Conservation (phyloP, 2,888 invertebrate species). For the Gibbula magus region DNA sequence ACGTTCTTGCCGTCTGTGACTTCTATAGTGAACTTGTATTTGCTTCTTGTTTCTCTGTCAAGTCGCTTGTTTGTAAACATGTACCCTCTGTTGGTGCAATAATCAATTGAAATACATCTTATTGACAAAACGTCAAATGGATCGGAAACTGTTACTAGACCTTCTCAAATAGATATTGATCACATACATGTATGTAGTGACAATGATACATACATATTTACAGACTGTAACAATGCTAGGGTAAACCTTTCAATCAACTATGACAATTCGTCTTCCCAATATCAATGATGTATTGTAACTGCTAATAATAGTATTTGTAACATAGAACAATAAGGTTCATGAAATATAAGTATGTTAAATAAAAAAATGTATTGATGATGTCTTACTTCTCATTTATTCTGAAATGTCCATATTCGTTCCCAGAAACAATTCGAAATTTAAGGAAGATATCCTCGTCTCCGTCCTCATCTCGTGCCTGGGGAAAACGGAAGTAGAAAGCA, state of each 20-base stretch:
- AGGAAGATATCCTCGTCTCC: conserved; percentile 49
- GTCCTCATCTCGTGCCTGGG: conserved; percentile 43
- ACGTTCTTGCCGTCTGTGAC: conserved; percentile 43
- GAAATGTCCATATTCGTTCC: conserved; percentile 33
- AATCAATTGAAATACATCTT: not conserved
- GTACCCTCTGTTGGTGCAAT: conserved; percentile 31
- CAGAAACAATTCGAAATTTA: conserved; percentile 32
- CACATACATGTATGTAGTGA: no score
- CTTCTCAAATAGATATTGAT: no score
- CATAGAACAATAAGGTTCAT: no score
- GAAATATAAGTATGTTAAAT: no score
- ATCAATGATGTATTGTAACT: no score
- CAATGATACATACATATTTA: no score
- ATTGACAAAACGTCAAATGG: not conserved
- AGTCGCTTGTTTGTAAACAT: conserved; percentile 33
- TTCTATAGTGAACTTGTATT: conserved; percentile 30
- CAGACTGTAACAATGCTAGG: no score
- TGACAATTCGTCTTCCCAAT: no score
- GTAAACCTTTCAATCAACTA: no score
- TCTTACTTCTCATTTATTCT: conserved; percentile 35
- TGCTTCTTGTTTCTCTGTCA: conserved; percentile 36
- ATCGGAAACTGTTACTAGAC: no score
- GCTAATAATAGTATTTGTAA: no score
- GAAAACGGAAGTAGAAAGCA: not conserved
- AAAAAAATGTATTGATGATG: not conserved